Evolutionary conservation across 2,113 vertebrate species (phyloP).

Genomic region (Okapia johnstoni): DNA sequence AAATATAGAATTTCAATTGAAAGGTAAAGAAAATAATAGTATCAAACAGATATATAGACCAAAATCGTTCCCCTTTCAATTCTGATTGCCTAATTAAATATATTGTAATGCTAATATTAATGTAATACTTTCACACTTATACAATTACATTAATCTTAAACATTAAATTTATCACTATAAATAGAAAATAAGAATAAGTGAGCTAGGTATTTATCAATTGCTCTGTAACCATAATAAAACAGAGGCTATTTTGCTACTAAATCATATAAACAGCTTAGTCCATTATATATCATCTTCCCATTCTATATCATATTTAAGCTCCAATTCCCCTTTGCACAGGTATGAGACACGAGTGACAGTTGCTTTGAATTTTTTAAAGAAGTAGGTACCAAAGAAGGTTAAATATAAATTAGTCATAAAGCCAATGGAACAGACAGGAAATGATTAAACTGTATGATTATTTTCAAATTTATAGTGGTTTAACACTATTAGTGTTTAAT

Average conservation of each 20-base stretch:
- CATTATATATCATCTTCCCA: constrained; percentile 52
- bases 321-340: constrained; percentile 67
- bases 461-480: constrained; percentile 84
- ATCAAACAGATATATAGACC: not conserved
- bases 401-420: constrained; percentile 98
- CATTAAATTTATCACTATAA: not conserved
- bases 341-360: constrained; percentile 72
- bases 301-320: constrained; percentile 61
- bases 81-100: not conserved
- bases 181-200: constrained; percentile 68
- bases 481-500: constrained; percentile 84
- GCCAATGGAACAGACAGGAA: constrained; percentile 89
- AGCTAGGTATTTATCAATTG: not conserved
- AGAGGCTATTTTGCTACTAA: constrained; percentile 64
- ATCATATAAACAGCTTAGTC: constrained; percentile 45
- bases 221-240: constrained; percentile 65
- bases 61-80: not conserved
- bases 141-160: not conserved
- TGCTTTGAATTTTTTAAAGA: constrained; percentile 82
- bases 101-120: not conserved
- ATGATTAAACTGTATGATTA: constrained; percentile 83
- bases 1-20: not conserved
- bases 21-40: not conserved
- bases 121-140: not conserved
- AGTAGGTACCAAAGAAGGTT: constrained; percentile 87